Evolutionary conservation across 2,888 invertebrate genomes (phyloP).

Genomic region (Adelognathus sp.): DNA sequence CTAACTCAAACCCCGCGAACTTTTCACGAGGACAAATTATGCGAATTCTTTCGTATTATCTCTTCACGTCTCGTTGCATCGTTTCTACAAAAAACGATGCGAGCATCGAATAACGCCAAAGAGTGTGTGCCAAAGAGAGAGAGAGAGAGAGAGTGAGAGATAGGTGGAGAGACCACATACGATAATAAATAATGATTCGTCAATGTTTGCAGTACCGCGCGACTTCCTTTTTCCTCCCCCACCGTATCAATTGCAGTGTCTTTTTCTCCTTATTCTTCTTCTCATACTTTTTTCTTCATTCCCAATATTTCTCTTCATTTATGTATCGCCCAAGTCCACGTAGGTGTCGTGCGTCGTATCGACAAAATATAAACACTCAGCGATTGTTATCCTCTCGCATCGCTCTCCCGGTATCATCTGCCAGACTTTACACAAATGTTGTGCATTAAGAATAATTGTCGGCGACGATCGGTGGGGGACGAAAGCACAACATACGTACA

Average conservation of each 20-base stretch:
- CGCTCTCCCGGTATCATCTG: conserved; percentile 58
- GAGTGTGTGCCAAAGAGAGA: no score
- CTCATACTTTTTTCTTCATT: no score
- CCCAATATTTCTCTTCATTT: not conserved
- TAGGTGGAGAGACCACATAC: not conserved
- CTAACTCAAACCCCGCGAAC: not conserved
- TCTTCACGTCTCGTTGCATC: conserved; percentile 8
- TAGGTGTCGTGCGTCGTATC: conserved; percentile 44
- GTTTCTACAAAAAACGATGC: conserved; percentile 19
- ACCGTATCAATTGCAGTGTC: not conserved
- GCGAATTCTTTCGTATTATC: conserved; percentile 14
- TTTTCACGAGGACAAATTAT: conserved; percentile 33
- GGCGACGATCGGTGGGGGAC: not conserved
- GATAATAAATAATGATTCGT: conserved; percentile 54
- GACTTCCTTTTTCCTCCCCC: not conserved
- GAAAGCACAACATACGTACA: not conserved
- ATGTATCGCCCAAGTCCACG: conserved; percentile 38
- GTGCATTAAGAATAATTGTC: not conserved
- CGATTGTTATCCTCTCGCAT: conserved; percentile 62
- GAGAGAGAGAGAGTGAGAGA: no score
- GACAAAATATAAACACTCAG: conserved; percentile 49
- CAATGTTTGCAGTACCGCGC: conserved; percentile 43
- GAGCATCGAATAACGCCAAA: conserved; percentile 31
- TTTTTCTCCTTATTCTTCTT: no score
- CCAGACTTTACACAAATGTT: conserved; percentile 72